These are phyloP conservation scores for Colletes gigas DNA, from an alignment of 1,140 invertebrate genomes.

Conservation along the genomic window DNA sequence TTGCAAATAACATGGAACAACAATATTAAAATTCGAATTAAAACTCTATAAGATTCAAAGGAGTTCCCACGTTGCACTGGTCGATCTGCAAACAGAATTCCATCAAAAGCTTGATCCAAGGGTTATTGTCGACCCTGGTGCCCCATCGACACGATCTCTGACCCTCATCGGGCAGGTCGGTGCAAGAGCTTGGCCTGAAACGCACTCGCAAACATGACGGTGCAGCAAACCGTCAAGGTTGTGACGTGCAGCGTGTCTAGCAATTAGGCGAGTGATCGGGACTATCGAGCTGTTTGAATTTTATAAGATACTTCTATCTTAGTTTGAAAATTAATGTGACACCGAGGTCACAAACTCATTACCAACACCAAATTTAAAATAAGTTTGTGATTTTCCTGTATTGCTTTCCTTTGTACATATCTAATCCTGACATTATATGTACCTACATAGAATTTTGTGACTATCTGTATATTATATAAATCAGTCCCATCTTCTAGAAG, in stretches of 20 bases:
- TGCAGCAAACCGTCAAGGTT: background rate
- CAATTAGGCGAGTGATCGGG: background rate
- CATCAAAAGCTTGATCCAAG: slow-evolving; percentile 54
- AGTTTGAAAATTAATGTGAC: too few species aligned
- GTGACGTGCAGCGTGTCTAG: background rate
- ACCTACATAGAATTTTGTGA: too few species aligned
- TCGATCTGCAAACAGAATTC: slow-evolving; percentile 64
- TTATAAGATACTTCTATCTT: too few species aligned
- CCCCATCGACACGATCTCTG: slow-evolving; percentile 58
- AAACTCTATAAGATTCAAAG: too few species aligned
- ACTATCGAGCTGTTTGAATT: background rate
- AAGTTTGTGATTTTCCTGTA: too few species aligned
- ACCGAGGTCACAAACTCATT: too few species aligned
- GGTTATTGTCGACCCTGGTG: slow-evolving; percentile 43
- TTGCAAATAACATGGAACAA: background rate
- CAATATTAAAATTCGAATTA: too few species aligned
- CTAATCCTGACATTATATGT: too few species aligned
- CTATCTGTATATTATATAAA: too few species aligned
- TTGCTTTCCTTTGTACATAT: too few species aligned
- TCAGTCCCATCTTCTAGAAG: too few species aligned
- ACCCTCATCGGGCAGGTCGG: slow-evolving; percentile 53
- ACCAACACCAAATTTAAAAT: too few species aligned
- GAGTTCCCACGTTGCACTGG: slow-evolving; percentile 52
- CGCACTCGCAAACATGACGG: background rate
- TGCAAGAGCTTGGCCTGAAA: background rate